A percentile compares a stretch with the other conserved stretches of the same genome.
Conservation (phyloP, 1,140 invertebrate genomes). For the Mamestra configurata region DNA sequence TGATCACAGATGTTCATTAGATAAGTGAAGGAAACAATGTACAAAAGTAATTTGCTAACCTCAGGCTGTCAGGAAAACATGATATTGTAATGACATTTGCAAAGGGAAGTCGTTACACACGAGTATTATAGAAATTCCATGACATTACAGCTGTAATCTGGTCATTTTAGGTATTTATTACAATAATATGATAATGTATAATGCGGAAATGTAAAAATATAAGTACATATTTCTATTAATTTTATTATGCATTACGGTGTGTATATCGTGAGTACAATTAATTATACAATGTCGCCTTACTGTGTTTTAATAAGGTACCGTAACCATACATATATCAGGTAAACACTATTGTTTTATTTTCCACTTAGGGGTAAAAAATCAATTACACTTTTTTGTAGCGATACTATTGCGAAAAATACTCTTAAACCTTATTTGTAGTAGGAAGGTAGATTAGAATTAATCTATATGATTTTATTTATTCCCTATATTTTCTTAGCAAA, state of each 20-base stretch:
- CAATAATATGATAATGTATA: slow-evolving; percentile 35
- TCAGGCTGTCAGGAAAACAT: slow-evolving; percentile 64
- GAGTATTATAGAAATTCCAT: slow-evolving; percentile 51
- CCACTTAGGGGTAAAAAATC: too few relatives aligned
- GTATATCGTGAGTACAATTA: neutral
- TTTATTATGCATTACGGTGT: slow-evolving; percentile 9
- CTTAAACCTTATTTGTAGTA: too few relatives aligned
- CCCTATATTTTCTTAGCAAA: too few relatives aligned
- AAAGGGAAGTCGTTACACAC: slow-evolving; percentile 55
- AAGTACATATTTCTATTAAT: neutral
- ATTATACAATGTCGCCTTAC: neutral
- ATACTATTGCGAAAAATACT: too few relatives aligned
- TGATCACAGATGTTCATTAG: neutral
- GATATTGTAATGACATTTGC: slow-evolving; percentile 41
- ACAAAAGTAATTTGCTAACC: slow-evolving; percentile 35
- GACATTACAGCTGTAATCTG: slow-evolving; percentile 13
- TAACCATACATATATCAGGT: too few relatives aligned
- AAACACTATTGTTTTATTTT: too few relatives aligned
- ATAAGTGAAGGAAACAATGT: slow-evolving; percentile 18
- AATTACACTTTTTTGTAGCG: too few relatives aligned
- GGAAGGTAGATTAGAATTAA: too few relatives aligned
- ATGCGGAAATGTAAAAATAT: slow-evolving; percentile 46
- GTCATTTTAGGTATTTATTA: slow-evolving; percentile 36
- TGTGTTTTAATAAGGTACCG: neutral
- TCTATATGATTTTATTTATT: too few relatives aligned